Conservation (phyloP, 1,140 invertebrate species). For the Drosophila teissieri region DNA sequence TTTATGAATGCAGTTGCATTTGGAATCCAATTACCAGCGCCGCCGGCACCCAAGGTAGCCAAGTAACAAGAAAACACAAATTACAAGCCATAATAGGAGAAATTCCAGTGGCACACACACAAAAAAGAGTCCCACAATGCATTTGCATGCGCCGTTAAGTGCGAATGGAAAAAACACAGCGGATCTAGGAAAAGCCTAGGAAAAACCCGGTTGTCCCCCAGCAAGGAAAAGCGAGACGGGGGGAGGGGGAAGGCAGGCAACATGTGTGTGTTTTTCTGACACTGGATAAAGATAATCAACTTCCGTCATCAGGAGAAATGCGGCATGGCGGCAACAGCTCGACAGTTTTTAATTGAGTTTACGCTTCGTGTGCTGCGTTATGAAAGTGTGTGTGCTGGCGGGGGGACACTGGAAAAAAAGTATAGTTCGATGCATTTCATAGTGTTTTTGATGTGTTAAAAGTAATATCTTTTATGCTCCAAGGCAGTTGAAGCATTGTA, state of each 20-base stretch:
- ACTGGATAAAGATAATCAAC: slow-evolving; percentile 68
- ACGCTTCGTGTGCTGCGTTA: slow-evolving; percentile 71
- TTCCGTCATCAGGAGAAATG: slow-evolving; percentile 53
- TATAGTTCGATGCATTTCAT: too few relatives aligned
- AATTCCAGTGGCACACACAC: not conserved
- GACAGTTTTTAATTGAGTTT: slow-evolving; percentile 82
- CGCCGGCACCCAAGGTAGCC: not conserved
- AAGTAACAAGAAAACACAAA: slow-evolving; percentile 30
- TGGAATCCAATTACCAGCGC: slow-evolving; percentile 33
- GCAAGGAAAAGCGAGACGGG: slow-evolving; percentile 16
- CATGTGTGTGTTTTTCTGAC: slow-evolving; percentile 50
- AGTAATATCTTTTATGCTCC: too few relatives aligned
- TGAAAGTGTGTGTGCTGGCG: slow-evolving; percentile 37
- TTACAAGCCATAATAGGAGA: slow-evolving; percentile 7
- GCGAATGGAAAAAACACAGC: slow-evolving; percentile 21
- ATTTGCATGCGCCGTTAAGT: slow-evolving; percentile 41
- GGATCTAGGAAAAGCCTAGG: slow-evolving; percentile 9
- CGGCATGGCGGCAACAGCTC: slow-evolving; percentile 62
- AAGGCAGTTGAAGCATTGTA: too few relatives aligned
- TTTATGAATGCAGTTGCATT: slow-evolving; percentile 34
- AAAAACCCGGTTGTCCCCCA: not conserved
- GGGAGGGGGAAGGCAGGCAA: slow-evolving; percentile 13
- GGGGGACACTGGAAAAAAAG: slow-evolving; percentile 4
- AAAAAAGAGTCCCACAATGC: slow-evolving; percentile 49
- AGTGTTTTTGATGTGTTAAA: too few relatives aligned